A percentile compares a stretch with the other conserved stretches of the same genome.
These are phyloP conservation scores for Margarornis squamiger DNA, from an alignment of 2,797 vertebrate species.

Conservation along the genomic window DNA sequence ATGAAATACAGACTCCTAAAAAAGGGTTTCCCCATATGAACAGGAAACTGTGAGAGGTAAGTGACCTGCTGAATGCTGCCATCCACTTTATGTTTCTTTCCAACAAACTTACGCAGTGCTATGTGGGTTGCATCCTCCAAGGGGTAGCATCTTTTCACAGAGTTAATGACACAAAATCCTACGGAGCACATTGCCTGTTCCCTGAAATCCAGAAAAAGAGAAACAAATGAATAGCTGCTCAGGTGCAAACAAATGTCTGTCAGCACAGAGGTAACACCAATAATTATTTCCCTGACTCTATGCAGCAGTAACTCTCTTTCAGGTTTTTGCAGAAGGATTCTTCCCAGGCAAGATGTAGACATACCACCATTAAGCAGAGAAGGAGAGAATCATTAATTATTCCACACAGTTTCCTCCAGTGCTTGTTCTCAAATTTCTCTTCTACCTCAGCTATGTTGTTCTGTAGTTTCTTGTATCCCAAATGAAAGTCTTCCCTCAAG, in stretches of 20 bases:
- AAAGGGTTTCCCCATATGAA: neutral
- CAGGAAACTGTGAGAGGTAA: neutral
- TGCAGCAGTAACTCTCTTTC: neutral
- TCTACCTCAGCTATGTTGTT: neutral
- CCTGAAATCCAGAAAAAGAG: slow-evolving; percentile 75
- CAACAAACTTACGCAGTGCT: slow-evolving; percentile 86
- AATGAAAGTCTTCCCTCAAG: neutral
- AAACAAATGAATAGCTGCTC: neutral
- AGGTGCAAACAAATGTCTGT: neutral
- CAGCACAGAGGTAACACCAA: neutral
- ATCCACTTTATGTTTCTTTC: neutral
- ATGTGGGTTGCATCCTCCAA: slow-evolving; percentile 97
- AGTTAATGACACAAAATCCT: slow-evolving; percentile 91
- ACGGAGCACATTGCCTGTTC: slow-evolving; percentile 93
- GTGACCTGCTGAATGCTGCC: neutral
- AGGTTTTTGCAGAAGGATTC: neutral
- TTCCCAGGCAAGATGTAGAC: neutral
- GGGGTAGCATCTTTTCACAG: slow-evolving; percentile 92
- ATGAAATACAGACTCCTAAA: neutral
- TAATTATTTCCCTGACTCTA: neutral
- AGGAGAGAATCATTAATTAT: neutral
- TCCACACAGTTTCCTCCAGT: neutral
- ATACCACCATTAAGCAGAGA: neutral
- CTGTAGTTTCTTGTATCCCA: neutral
- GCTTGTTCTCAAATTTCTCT: neutral